A percentile compares a stretch with the other conserved stretches of the same genome.
These are phyloP conservation scores for Netelia virgata DNA, from an alignment of 2,888 invertebrate genomes.

Conservation along the genomic window DNA sequence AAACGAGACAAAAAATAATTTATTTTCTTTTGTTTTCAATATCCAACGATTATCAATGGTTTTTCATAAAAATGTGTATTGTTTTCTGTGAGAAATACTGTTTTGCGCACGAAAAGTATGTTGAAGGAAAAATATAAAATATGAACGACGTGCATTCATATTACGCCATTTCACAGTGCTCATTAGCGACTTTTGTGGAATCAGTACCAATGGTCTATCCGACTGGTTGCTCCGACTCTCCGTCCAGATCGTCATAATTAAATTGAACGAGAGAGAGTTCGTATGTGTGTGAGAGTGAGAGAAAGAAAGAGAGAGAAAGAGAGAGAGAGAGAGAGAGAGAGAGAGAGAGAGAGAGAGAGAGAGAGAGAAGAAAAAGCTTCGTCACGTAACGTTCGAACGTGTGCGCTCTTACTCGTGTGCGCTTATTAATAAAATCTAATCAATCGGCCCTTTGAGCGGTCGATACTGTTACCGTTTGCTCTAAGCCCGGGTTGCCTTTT, in stretches of 20 bases:
- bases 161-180: no score
- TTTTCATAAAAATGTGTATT: no score
- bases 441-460: constrained; percentile 43
- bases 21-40: background rate
- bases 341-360: background rate
- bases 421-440: constrained; percentile 19
- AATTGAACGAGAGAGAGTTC: background rate
- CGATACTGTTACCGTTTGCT: constrained; percentile 46
- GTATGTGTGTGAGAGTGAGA: background rate
- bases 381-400: background rate
- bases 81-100: no score
- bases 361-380: background rate
- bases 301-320: background rate
- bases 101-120: no score
- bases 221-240: background rate
- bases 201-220: background rate
- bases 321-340: background rate
- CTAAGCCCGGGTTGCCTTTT: background rate
- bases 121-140: background rate
- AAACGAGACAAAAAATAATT: background rate
- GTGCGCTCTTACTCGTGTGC: background rate
- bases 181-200: constrained; percentile 8
- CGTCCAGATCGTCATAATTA: constrained; percentile 12
- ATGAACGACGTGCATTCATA: background rate
- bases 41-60: background rate